Percentiles rank a stretch among this genome's conserved stretches.
phyloP scores from a whole-genome alignment of 2,888 invertebrate species.

The Drosophila villosipedis region DNA sequence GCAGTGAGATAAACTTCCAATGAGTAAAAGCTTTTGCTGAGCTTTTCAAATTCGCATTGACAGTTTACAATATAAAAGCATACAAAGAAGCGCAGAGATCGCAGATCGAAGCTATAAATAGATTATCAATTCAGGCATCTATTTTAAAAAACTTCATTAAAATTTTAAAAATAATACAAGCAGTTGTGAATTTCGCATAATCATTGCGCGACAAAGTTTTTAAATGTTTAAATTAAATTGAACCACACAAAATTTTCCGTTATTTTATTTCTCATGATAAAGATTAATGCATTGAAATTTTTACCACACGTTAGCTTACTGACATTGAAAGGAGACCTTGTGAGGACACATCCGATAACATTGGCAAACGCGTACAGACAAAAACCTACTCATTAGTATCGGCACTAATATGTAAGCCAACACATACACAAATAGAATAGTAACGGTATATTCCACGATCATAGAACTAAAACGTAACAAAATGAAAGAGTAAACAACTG shows the following conservation, averaged over 20 bases:
- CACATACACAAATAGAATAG: not conserved
- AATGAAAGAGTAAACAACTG: not conserved
- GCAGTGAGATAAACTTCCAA: accelerated
- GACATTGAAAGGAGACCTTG: not conserved
- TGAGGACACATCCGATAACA: not conserved
- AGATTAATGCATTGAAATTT: not conserved
- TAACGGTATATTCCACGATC: not conserved
- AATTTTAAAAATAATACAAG: not conserved
- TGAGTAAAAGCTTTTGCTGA: not conserved
- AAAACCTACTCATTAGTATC: not conserved
- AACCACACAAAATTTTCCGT: not conserved
- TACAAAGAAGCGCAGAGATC: not conserved
- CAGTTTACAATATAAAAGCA: not conserved
- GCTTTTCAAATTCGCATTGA: not conserved
- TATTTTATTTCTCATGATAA: not conserved
- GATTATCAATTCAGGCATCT: not conserved
- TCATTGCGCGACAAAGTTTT: not conserved
- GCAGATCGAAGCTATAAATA: not conserved
- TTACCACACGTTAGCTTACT: not conserved
- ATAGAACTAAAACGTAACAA: not conserved
- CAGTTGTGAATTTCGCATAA: not conserved
- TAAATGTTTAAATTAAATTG: not conserved
- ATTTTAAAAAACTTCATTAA: not conserved
- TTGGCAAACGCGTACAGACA: not conserved
- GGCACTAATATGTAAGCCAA: not conserved